Conservation (phyloP, 2,113 vertebrate species). For the Myodes glareolus region DNA sequence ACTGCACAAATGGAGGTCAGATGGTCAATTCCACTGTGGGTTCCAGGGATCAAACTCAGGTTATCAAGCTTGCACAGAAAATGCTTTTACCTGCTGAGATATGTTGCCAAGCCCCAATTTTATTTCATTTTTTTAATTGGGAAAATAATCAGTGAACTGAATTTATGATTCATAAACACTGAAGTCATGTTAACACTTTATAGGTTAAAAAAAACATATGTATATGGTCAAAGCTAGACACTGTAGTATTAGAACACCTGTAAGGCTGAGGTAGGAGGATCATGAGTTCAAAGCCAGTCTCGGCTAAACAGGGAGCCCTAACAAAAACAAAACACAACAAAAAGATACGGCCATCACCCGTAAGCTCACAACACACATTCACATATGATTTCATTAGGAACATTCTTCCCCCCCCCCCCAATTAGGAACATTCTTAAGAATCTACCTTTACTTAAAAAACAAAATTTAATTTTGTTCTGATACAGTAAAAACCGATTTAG, state of each 20-base stretch:
- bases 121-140: background rate
- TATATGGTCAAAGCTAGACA: background rate
- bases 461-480: slow-evolving; percentile 69
- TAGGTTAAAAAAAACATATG: slow-evolving; percentile 41
- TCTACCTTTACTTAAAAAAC: slow-evolving; percentile 46
- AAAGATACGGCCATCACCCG: background rate
- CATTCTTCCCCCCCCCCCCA: too few relatives aligned
- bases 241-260: background rate
- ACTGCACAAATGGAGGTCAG: background rate
- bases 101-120: background rate
- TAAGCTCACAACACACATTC: slow-evolving; percentile 30
- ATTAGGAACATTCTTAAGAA: slow-evolving; percentile 50
- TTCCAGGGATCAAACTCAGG: background rate
- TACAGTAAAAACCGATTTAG: slow-evolving; percentile 71
- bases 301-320: background rate
- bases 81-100: background rate
- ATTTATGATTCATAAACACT: background rate
- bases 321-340: background rate
- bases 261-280: background rate
- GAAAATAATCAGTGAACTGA: background rate
- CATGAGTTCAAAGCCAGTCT: background rate
- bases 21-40: background rate
- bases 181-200: slow-evolving; percentile 41
- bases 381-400: slow-evolving; percentile 27
- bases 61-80: background rate